Percentiles rank a stretch among this genome's conserved stretches.
Evolutionary conservation across 2,888 invertebrate species (phyloP).

Genomic region (Agriopis leucophaearia): DNA sequence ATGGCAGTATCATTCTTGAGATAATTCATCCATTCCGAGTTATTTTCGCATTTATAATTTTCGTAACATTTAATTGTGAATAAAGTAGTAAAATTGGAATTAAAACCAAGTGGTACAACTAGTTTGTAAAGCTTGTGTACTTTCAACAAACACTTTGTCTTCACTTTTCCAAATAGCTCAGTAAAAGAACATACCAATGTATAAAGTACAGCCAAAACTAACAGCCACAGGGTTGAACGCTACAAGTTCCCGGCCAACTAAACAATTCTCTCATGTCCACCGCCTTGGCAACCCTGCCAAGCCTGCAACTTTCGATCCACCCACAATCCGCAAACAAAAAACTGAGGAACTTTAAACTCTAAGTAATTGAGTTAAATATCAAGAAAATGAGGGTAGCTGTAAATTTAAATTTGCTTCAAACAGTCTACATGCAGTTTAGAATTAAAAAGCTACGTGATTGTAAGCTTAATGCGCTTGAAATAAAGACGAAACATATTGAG

Average conservation of each 20-base stretch:
- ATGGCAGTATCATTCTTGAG: too few species aligned
- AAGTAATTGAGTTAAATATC: background rate
- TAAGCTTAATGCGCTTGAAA: conserved; percentile 1
- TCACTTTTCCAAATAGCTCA: conserved; percentile 22
- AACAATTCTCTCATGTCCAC: conserved; percentile 78
- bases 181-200: conserved; percentile 48
- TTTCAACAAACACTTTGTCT: conserved; percentile 14
- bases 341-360: conserved; percentile 15
- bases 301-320: conserved; percentile 58
- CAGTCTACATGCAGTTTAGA: background rate
- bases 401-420: conserved; percentile 43
- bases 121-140: background rate
- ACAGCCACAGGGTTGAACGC: conserved; percentile 49
- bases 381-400: background rate
- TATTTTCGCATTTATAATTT: too few species aligned
- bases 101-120: background rate
- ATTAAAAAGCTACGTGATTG: background rate
- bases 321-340: conserved; percentile 10
- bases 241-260: conserved; percentile 64
- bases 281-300: conserved; percentile 72
- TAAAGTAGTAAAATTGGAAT: too few species aligned
- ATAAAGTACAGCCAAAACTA: conserved; percentile 48
- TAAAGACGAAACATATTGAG: background rate
- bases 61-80: too few species aligned
- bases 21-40: too few species aligned